Evolutionary conservation across 1,140 invertebrate genomes (phyloP).

Genomic region (Pseudomyrmex flavicornis): DNA sequence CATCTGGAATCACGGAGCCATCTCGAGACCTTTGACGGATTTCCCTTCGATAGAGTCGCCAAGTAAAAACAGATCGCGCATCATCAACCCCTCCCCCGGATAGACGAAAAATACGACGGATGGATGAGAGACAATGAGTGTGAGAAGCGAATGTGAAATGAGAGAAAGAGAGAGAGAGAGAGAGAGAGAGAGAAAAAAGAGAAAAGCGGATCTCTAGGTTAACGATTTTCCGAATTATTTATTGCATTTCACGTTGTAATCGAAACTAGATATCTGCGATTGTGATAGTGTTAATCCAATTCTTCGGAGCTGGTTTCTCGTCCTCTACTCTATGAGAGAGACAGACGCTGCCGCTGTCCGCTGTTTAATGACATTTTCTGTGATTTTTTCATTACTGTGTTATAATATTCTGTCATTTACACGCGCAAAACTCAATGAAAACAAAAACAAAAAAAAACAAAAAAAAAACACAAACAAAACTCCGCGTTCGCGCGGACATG

Average conservation of each 20-base stretch:
- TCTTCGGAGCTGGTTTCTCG: slow-evolving; percentile 24
- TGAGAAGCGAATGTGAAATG: slow-evolving; percentile 2
- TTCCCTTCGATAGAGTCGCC: slow-evolving; percentile 38
- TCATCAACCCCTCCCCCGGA: neutral
- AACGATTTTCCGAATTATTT: slow-evolving; percentile 55
- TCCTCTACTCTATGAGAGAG: neutral
- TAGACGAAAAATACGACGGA: neutral
- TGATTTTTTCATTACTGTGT: slow-evolving; percentile 54
- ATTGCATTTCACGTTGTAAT: slow-evolving; percentile 56
- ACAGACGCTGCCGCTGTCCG: slow-evolving; percentile 8
- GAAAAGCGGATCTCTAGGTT: slow-evolving; percentile 22
- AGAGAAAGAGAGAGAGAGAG: slow-evolving; percentile 20
- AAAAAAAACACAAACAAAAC: neutral
- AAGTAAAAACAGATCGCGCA: slow-evolving; percentile 53
- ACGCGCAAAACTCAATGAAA: slow-evolving; percentile 15
- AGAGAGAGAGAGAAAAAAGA: slow-evolving; percentile 7
- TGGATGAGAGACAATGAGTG: slow-evolving; percentile 1
- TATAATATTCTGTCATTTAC: slow-evolving; percentile 2
- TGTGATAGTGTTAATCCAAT: slow-evolving; percentile 37
- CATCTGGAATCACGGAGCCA: slow-evolving; percentile 29
- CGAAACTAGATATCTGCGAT: slow-evolving; percentile 46
- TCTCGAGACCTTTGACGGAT: slow-evolving; percentile 21
- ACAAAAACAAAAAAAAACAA: no score
- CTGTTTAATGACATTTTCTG: slow-evolving; percentile 52
- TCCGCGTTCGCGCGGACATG: neutral